Evolutionary conservation across 2,113 vertebrate species (phyloP), one percentile per base, ranked within the genome.

Genomic region (Rousettus leschenaultii): DNA sequence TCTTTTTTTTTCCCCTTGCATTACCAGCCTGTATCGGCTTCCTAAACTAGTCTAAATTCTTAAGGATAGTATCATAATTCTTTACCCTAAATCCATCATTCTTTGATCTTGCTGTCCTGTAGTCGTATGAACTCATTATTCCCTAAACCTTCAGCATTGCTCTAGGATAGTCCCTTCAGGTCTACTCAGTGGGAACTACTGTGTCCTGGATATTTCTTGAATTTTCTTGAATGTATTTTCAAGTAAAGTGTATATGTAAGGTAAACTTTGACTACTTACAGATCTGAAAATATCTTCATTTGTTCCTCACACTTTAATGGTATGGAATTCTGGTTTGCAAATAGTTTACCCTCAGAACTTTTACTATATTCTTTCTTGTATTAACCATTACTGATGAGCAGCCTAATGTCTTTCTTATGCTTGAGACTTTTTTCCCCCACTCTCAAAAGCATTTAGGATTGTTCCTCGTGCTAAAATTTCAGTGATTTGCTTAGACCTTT

Each of bases 301-400:
- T 13, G 3, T 96, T 88, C 38, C 21, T 57, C 30, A 91, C 9
- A 82, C 59, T 78, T 79, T 11, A 61, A 70, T 90, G 33, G 57
- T 89, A 92, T 0, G 30, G 26, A 95, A 74, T 86, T 94, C 40
- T 53, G 15, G 1, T 85, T 7, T 92, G 43, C 57, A 65, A 83
- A 61, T 79, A 73, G 70, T 96, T 87, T 79, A 65, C 53, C 13
- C 28, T 94, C 21, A 89, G 59, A 92, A 89, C 35, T 74, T 79
- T 43, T 45, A 43, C 28, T 57, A 0, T 84, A 70, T 85, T 43
- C 2, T 14, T 73, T 65, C 43, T 80, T 48, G 9, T 0, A 35
- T 61, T 86, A 84, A 63, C 43, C 9, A 40, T 92, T 63, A 30
- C 22, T 86, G 74, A 48, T 75, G 3, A 89, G 26, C 45, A 40